A percentile compares a stretch with the other conserved stretches of the same genome.
Conservation (phyloP, 2,113 vertebrate genomes). For the Bufo gargarizans region DNA sequence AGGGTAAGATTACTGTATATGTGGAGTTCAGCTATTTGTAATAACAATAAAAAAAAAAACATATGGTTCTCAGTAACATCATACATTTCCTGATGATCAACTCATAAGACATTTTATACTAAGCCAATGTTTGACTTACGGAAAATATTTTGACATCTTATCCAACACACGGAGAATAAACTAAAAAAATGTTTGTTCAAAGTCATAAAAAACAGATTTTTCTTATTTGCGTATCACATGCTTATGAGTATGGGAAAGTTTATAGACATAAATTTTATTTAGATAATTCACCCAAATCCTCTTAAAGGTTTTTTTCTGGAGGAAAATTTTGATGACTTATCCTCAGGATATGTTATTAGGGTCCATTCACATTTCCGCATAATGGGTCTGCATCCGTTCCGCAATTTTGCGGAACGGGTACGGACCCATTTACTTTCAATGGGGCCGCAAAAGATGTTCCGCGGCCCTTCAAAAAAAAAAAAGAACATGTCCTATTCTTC, state of each 20-base stretch:
- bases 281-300: neutral
- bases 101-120: neutral
- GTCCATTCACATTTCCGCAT: no score
- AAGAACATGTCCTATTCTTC: no score
- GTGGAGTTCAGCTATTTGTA: constrained; percentile 2
- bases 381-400: no score
- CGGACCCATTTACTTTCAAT: no score
- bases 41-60: neutral
- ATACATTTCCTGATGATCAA: neutral
- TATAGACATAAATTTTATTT: neutral
- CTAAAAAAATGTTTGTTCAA: neutral
- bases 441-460: no score
- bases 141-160: neutral
- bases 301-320: no score
- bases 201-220: constrained; percentile 6
- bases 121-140: constrained; percentile 2
- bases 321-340: no score
- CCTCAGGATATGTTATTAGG: no score
- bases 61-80: neutral
- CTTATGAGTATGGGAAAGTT: neutral
- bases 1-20: neutral
- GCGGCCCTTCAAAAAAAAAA: no score
- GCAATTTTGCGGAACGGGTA: no score
- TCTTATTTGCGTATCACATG: neutral
- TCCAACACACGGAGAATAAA: neutral